These are phyloP conservation scores for Psittacus erithacus DNA, from an alignment of 2,113 vertebrate genomes.

Conservation along the genomic window DNA sequence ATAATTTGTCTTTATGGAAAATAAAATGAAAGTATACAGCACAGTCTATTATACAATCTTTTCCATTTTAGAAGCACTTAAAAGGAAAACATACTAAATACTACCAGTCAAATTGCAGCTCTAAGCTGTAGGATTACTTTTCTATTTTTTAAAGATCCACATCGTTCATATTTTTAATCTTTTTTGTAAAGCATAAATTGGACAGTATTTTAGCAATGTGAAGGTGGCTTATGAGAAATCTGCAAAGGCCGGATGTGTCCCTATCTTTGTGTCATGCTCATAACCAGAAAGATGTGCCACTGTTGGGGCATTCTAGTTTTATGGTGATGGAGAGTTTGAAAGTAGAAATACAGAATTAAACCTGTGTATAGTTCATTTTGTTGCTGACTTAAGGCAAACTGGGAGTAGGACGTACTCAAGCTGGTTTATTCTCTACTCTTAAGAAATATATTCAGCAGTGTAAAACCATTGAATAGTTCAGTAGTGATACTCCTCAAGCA, in stretches of 20 bases:
- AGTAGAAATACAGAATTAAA: background rate
- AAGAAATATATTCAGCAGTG: background rate
- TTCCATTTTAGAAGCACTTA: background rate
- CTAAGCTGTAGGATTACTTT: background rate
- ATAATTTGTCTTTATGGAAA: background rate
- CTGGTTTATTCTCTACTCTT: background rate
- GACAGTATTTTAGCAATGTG: background rate
- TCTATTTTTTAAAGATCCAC: background rate
- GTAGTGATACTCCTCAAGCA: background rate
- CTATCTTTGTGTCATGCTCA: background rate
- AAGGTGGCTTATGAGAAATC: background rate
- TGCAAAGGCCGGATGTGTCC: background rate
- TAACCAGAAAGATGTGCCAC: background rate
- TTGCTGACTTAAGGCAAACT: background rate
- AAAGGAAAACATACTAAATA: background rate
- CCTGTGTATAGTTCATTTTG: background rate
- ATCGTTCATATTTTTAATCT: background rate
- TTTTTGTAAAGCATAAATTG: background rate
- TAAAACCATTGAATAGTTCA: background rate
- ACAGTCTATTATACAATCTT: background rate
- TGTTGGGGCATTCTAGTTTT: background rate
- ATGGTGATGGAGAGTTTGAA: background rate
- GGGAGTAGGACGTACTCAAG: background rate
- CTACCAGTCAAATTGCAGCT: background rate
- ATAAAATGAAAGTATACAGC: background rate